Conservation (phyloP, 2,797 vertebrate genomes). For the Brachyalestes nurse region DNA sequence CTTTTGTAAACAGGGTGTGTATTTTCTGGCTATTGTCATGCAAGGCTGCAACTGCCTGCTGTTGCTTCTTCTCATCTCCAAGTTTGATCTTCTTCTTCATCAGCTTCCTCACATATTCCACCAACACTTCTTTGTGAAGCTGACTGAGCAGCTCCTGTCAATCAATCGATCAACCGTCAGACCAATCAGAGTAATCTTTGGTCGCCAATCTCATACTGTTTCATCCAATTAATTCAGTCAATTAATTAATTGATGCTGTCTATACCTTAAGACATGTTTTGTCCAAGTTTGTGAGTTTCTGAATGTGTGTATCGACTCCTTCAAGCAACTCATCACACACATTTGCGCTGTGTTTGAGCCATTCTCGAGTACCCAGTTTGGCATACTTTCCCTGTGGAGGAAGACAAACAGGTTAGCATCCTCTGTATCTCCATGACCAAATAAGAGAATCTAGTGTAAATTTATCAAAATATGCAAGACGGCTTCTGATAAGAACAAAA, state of each 20-base stretch:
- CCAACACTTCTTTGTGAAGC: constrained; percentile 80
- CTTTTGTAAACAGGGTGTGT: constrained; percentile 71
- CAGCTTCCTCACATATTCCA: constrained; percentile 83
- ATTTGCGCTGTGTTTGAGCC: constrained; percentile 63
- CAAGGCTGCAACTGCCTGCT: constrained; percentile 69
- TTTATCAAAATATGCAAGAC: too few species aligned
- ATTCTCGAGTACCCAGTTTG: constrained; percentile 70
- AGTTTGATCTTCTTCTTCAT: constrained; percentile 81
- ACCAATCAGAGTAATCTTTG: neutral
- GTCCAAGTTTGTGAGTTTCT: constrained; percentile 55
- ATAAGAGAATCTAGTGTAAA: neutral
- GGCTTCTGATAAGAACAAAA: too few species aligned
- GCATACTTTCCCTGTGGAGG: constrained; percentile 65
- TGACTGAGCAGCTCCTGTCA: constrained; percentile 79
- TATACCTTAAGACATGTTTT: constrained; percentile 67
- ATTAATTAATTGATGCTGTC: neutral
- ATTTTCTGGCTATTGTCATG: constrained; percentile 70
- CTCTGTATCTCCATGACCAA: neutral
- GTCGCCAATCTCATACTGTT: too few species aligned
- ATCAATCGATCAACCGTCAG: constrained; percentile 5
- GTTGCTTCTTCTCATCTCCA: constrained; percentile 75
- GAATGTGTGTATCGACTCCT: constrained; percentile 42
- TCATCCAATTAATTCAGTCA: too few species aligned
- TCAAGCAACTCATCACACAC: constrained; percentile 62
- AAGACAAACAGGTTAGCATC: neutral